Percentiles rank a stretch among this genome's conserved stretches.
phyloP scores from a whole-genome alignment of 1,140 invertebrate species.

The Drosophila obscura region DNA sequence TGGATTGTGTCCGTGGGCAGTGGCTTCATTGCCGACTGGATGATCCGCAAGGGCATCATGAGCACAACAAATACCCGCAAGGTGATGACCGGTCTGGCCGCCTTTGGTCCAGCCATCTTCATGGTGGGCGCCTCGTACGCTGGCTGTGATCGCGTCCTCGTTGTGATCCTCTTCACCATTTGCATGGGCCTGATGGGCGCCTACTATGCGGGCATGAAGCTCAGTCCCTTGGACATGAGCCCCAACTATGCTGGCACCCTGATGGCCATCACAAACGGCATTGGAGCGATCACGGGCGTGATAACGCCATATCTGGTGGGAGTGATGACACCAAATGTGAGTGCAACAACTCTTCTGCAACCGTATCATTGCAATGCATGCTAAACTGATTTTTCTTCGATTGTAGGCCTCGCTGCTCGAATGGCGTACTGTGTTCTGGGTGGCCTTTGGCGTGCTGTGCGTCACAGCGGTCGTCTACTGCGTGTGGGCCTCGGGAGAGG shows the following conservation, averaged over 20 bases:
- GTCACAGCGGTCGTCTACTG: conserved; percentile 90
- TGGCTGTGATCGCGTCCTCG: conserved; percentile 88
- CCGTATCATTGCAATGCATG: background rate
- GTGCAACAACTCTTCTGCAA: conserved; percentile 43
- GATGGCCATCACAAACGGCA: conserved; percentile 93
- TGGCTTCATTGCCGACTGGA: conserved; percentile 88
- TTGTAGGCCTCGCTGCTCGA: conserved; percentile 89
- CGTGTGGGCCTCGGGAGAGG: conserved; percentile 88
- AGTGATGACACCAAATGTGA: conserved; percentile 89
- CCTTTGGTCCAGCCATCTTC: conserved; percentile 90
- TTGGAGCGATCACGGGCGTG: conserved; percentile 92
- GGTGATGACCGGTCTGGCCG: conserved; percentile 89
- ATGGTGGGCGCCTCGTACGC: conserved; percentile 92
- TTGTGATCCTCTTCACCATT: conserved; percentile 88
- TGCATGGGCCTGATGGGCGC: conserved; percentile 91
- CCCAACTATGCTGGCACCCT: conserved; percentile 92
- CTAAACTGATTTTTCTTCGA: background rate
- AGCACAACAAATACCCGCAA: conserved; percentile 88
- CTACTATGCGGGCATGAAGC: conserved; percentile 91
- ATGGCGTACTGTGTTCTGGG: conserved; percentile 94
- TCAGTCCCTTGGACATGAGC: conserved; percentile 92
- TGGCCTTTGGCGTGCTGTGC: conserved; percentile 88
- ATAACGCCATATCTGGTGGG: conserved; percentile 91
- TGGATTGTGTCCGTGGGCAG: conserved; percentile 89
- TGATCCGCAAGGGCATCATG: conserved; percentile 86